These are phyloP conservation scores for Rotaria sp. DNA, from an alignment of 2,888 invertebrate genomes.

Conservation along the genomic window DNA sequence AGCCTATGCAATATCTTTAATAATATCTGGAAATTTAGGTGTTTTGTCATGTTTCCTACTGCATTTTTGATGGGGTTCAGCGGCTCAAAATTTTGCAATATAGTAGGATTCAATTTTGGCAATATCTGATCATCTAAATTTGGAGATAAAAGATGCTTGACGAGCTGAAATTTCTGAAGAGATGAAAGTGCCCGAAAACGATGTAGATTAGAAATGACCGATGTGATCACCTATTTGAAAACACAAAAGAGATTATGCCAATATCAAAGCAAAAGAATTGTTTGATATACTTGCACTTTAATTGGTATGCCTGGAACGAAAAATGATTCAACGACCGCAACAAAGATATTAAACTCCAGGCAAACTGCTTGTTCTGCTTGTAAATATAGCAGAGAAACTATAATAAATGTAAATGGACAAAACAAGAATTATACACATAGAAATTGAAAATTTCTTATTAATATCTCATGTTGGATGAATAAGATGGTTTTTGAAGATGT, in stretches of 20 bases:
- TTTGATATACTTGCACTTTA: not conserved
- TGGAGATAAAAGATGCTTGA: not conserved
- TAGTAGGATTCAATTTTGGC: no score
- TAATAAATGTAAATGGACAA: not conserved
- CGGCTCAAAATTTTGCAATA: not conserved
- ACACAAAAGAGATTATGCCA: not conserved
- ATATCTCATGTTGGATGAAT: not conserved
- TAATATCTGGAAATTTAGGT: not conserved
- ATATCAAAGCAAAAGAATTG: not conserved
- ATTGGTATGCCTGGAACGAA: not conserved
- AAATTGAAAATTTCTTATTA: not conserved
- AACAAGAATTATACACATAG: not conserved
- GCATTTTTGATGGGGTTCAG: not conserved
- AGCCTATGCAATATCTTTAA: not conserved
- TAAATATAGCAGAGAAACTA: not conserved
- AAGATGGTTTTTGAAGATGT: not conserved
- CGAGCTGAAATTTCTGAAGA: not conserved
- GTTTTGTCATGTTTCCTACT: not conserved
- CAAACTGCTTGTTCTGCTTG: not conserved
- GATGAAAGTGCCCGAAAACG: not conserved
- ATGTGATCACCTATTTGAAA: not conserved
- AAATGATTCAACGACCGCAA: not conserved
- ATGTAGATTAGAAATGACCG: not conserved
- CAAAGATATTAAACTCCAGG: not conserved
- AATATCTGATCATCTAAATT: not conserved